Evolutionary conservation across 2,797 vertebrate species (phyloP), one percentile per base, ranked within the genome.

Genomic region (Falco naumanni): DNA sequence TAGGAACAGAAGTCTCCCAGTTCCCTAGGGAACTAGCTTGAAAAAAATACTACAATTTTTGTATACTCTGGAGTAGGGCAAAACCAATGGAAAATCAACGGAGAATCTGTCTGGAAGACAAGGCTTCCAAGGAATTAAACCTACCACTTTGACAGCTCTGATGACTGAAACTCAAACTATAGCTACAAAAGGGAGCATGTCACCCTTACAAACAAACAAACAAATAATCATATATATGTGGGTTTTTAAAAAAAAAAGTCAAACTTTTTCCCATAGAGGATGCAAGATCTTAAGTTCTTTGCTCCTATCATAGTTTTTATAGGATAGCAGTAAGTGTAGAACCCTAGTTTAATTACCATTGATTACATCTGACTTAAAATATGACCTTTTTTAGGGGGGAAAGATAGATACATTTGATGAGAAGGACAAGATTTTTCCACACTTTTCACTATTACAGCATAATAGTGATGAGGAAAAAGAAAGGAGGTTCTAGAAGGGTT

Each of bases 331-430:
- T 24, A 92, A 33, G 39, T 28, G 43, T 1, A 78, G 16, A 47
- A 29, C 15, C 43, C 10, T 11, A 47, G 39, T 70, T 82, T 37
- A 84, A 34, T 17, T 8, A 26, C 51, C 17, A 53, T 0, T 64
- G 17, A 41, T 19, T 31, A 51, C 10, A 53, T 16, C 43, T 41
- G 29, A 56, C 9, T 87, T 41, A 4, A 83, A 86, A 72, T n/a
- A 12, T 34, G 20, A 66, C 15, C 2, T 66, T 63, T 31, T 39
- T 10, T 0, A 0, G 11, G 4, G 6, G 10, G 2, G 2, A 43
- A 43, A 43, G 5, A 6, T 37, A 54, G 22, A 29, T 9, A 21
- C 10, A 72, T 85, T 18, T 19, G 50, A 60, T 66, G 34, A 74
- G 11, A 47, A 19, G 9, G 28, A 19, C 1, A 2, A 1, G 3